A percentile compares a stretch with the other conserved stretches of the same genome.
Conservation (phyloP, 2,888 invertebrate genomes). For the Notodonta ziczac region DNA sequence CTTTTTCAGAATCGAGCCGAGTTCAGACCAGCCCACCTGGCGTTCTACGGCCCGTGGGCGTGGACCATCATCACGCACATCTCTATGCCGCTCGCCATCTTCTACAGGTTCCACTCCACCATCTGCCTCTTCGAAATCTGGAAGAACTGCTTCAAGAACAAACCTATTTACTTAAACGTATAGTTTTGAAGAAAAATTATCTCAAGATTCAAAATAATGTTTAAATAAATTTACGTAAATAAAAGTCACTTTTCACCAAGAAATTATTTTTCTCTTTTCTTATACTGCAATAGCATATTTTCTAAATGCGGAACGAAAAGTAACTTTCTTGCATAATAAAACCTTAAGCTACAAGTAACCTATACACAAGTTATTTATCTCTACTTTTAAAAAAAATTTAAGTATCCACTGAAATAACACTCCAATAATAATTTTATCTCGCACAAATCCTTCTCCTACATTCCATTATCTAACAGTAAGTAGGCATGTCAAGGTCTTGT, state of each 20-base stretch:
- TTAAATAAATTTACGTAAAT: neutral
- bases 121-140: constrained; percentile 97
- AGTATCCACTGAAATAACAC: no score
- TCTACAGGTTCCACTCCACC: constrained; percentile 95
- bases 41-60: constrained; percentile 94
- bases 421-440: neutral
- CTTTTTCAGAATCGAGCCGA: constrained; percentile 88
- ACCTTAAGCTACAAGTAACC: no score
- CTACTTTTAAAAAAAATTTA: no score
- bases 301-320: no score
- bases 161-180: constrained; percentile 78
- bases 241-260: neutral
- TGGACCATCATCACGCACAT: constrained; percentile 97
- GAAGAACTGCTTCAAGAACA: constrained; percentile 94
- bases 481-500: neutral
- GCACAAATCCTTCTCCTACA: neutral
- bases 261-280: neutral
- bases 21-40: constrained; percentile 91
- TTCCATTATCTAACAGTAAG: neutral
- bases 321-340: no score
- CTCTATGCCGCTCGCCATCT: constrained; percentile 94
- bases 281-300: neutral
- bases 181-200: constrained; percentile 29
- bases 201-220: neutral
- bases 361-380: no score